Percentiles rank a stretch among this genome's conserved stretches.
These are phyloP conservation scores for Heliocidaris erythrogramma DNA, from an alignment of 35 echinoderm and acorn worm genomes.

Conservation along the genomic window DNA sequence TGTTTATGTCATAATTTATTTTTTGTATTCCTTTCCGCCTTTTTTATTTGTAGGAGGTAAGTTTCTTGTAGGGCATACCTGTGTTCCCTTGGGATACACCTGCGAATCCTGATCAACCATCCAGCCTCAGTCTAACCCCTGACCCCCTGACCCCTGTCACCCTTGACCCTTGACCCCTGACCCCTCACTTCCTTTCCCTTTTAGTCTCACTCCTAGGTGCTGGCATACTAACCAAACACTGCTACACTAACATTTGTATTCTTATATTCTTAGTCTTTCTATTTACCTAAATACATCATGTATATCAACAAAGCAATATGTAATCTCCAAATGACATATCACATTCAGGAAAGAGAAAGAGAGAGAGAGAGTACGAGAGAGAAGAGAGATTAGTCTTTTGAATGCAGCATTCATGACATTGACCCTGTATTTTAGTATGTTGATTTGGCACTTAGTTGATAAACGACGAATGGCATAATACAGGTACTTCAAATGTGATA, in stretches of 20 bases:
- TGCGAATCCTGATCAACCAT: slow-evolving; percentile 42
- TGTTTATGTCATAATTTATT: slow-evolving; percentile 51
- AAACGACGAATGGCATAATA: too few relatives aligned
- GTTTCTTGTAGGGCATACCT: slow-evolving; percentile 5
- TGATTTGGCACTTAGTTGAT: too few relatives aligned
- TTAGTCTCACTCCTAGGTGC: slow-evolving; percentile 8
- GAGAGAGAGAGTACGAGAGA: background rate
- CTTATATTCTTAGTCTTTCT: background rate
- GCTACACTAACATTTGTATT: slow-evolving; percentile 1
- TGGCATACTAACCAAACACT: slow-evolving; percentile 29
- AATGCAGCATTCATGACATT: too few relatives aligned
- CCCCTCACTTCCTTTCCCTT: slow-evolving; percentile 17
- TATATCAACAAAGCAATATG: background rate
- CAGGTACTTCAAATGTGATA: too few relatives aligned
- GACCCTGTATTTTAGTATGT: too few relatives aligned
- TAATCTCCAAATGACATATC: background rate
- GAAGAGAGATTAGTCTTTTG: too few relatives aligned
- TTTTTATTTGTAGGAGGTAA: slow-evolving; percentile 48
- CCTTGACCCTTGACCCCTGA: background rate
- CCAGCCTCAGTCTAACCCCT: slow-evolving; percentile 12
- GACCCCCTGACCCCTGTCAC: background rate
- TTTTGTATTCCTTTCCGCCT: slow-evolving; percentile 46
- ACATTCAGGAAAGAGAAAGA: background rate
- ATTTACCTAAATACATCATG: background rate
- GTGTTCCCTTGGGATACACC: slow-evolving; percentile 24